Evolutionary conservation across 2,888 invertebrate species (phyloP).

Genomic region (Cataglyphis albicans): DNA sequence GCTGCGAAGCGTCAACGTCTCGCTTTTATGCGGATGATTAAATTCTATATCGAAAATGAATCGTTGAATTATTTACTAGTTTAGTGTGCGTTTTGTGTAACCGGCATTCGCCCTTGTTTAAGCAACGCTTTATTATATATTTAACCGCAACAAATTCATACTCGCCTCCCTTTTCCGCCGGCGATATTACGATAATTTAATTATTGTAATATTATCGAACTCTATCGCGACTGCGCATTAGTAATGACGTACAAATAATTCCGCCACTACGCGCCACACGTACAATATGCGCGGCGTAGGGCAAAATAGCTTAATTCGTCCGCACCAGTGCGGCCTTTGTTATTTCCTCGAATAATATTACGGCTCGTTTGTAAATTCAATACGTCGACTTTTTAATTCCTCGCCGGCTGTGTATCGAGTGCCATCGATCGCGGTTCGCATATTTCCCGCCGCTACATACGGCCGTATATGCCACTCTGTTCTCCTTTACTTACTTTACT

Average conservation of each 20-base stretch:
- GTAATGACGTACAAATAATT: slow-evolving; percentile 68
- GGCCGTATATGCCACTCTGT: slow-evolving; percentile 9
- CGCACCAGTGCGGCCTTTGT: slow-evolving; percentile 52
- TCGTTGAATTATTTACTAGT: slow-evolving; percentile 51
- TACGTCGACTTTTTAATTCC: slow-evolving; percentile 49
- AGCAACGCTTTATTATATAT: slow-evolving; percentile 60
- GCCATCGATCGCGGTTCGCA: slow-evolving; percentile 40
- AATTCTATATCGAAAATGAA: slow-evolving; percentile 56
- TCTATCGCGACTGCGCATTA: slow-evolving; percentile 55
- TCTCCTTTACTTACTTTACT: not conserved
- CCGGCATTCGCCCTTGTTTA: slow-evolving; percentile 62
- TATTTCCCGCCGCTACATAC: not conserved
- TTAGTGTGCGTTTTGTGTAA: slow-evolving; percentile 52
- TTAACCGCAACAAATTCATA: slow-evolving; percentile 53
- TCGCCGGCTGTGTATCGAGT: slow-evolving; percentile 47
- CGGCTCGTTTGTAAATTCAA: slow-evolving; percentile 55
- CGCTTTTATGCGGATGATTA: slow-evolving; percentile 50
- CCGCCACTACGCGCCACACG: slow-evolving; percentile 17
- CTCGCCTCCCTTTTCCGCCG: slow-evolving; percentile 57
- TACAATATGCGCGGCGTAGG: slow-evolving; percentile 41
- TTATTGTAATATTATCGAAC: slow-evolving; percentile 61
- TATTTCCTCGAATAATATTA: slow-evolving; percentile 51
- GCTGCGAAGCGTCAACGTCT: not conserved
- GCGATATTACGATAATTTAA: slow-evolving; percentile 53
- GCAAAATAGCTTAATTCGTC: slow-evolving; percentile 57